phyloP scores from a whole-genome alignment of 2,888 invertebrate genomes.

The Coremacera marginata region DNA sequence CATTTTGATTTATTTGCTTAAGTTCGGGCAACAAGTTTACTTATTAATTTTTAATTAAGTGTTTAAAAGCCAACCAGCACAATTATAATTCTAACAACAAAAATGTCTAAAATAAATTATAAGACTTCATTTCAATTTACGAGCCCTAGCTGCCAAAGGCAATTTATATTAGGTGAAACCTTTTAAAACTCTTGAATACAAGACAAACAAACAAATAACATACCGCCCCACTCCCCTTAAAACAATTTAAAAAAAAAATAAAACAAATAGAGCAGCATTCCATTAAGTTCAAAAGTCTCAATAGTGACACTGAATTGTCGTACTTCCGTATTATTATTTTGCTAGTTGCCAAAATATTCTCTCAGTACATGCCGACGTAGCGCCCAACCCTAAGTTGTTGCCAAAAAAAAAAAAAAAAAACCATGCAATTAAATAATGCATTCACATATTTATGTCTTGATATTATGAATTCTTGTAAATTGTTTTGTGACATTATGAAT shows the following conservation, averaged over 20 bases:
- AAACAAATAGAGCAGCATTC: background rate
- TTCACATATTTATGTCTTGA: background rate
- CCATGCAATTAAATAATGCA: background rate
- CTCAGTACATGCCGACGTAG: background rate
- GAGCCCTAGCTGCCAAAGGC: too few species aligned
- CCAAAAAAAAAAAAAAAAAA: background rate
- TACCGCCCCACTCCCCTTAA: background rate
- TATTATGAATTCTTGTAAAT: background rate
- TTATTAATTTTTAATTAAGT: too few species aligned
- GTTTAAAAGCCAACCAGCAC: too few species aligned
- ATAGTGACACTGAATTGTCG: background rate
- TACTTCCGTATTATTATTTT: constrained; percentile 4
- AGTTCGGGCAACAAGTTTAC: too few species aligned
- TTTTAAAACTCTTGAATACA: background rate
- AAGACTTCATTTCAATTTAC: too few species aligned
- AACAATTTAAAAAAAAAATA: background rate
- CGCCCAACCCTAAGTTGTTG: background rate
- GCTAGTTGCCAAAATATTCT: constrained; percentile 7
- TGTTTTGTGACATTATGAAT: background rate
- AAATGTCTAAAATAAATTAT: too few species aligned
- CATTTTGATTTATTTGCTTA: too few species aligned
- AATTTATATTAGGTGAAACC: too few species aligned
- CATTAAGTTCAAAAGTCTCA: background rate
- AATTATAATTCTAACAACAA: too few species aligned
- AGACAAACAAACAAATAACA: background rate